Conservation (phyloP, 1,140 invertebrate genomes). For the Ruditapes philippinarum region DNA sequence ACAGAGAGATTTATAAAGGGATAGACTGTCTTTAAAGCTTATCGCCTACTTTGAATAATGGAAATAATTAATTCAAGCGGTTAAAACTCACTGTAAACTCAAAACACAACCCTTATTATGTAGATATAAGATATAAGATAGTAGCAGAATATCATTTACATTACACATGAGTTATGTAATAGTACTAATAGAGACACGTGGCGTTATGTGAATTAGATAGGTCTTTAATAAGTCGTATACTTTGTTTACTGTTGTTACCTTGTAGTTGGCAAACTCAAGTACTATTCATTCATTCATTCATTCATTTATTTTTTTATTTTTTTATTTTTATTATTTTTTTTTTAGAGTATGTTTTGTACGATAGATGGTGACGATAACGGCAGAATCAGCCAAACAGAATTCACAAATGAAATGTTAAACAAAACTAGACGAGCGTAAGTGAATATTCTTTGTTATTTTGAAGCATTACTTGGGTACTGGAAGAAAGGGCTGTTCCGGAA, state of each 20-base stretch:
- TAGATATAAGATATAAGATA: too few species aligned
- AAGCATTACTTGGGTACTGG: not conserved
- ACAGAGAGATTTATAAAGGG: too few species aligned
- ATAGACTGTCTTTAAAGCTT: too few species aligned
- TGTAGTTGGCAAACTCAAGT: not conserved
- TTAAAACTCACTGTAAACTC: too few species aligned
- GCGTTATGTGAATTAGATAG: not conserved
- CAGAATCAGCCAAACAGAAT: not conserved
- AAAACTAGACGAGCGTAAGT: constrained; percentile 12
- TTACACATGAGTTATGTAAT: too few species aligned
- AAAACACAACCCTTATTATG: too few species aligned
- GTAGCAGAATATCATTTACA: too few species aligned
- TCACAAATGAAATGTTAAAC: not conserved
- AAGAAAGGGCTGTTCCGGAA: not conserved
- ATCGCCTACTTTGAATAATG: too few species aligned
- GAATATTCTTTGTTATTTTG: not conserved
- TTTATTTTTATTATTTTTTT: not conserved
- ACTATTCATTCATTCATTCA: not conserved
- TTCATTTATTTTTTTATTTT: not conserved
- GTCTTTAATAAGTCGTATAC: not conserved
- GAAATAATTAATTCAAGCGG: too few species aligned
- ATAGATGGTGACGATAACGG: not conserved
- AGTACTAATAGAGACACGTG: too few species aligned
- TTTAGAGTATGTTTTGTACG: not conserved
- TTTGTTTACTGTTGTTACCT: not conserved